Conservation (phyloP, 2,888 invertebrate genomes). For the Lithodes maja region DNA sequence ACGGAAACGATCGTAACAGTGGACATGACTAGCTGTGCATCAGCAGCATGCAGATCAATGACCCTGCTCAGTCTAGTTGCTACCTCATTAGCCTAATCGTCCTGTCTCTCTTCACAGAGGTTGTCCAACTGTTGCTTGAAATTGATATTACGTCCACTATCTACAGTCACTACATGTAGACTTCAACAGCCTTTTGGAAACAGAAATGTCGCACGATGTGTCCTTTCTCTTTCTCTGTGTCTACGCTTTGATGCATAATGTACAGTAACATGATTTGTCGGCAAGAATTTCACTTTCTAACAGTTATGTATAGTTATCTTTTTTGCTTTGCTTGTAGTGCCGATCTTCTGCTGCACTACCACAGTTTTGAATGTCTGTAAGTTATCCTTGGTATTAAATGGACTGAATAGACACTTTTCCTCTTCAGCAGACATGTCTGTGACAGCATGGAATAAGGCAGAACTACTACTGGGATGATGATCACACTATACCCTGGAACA, state of each 20-base stretch:
- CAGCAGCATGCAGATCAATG: slow-evolving; percentile 31
- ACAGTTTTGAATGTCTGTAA: slow-evolving; percentile 29
- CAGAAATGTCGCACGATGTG: background rate
- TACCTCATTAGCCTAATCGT: slow-evolving; percentile 8
- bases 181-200: slow-evolving; percentile 13
- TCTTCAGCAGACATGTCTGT: slow-evolving; percentile 1
- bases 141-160: background rate
- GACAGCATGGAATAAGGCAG: background rate
- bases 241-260: slow-evolving; percentile 19
- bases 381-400: background rate
- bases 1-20: background rate
- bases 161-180: slow-evolving; percentile 9
- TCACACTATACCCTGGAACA: background rate
- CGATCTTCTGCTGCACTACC: slow-evolving; percentile 14
- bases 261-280: slow-evolving; percentile 23
- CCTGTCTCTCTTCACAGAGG: slow-evolving; percentile 16
- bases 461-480: background rate
- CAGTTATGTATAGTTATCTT: background rate
- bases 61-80: background rate
- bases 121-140: slow-evolving; percentile 18
- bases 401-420: slow-evolving; percentile 7
- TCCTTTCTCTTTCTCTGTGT: slow-evolving; percentile 21
- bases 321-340: slow-evolving; percentile 27
- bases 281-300: slow-evolving; percentile 23
- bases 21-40: slow-evolving; percentile 19